phyloP scores from a whole-genome alignment of 2,113 vertebrate genomes.

The Alligator mississippiensis region DNA sequence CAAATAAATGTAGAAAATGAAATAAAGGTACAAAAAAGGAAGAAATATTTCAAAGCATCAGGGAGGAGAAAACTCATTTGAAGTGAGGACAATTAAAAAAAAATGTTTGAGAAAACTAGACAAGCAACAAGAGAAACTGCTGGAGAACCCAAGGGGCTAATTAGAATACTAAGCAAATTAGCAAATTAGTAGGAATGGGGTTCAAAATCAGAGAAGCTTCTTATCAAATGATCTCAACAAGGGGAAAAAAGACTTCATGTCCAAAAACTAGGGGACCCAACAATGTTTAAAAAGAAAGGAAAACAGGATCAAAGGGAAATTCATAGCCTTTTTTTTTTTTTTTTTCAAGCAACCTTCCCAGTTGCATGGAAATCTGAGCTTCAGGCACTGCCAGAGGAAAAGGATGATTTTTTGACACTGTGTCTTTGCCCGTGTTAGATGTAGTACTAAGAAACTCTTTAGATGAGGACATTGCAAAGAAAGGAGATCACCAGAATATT shows the following conservation, averaged over 20 bases:
- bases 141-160: not conserved
- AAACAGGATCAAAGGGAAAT: not conserved
- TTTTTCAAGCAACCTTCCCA: not conserved
- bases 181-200: not conserved
- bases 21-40: not conserved
- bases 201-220: not conserved
- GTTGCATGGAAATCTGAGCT: not conserved
- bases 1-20: not conserved
- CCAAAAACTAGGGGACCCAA: not conserved
- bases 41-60: not conserved
- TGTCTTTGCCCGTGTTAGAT: not conserved
- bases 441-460: not conserved
- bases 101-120: not conserved
- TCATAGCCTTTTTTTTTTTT: not conserved
- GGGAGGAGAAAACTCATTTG: not conserved
- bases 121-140: not conserved
- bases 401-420: not conserved
- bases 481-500: not conserved
- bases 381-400: not conserved
- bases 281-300: not conserved
- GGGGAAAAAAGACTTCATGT: not conserved
- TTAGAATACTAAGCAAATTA: not conserved
- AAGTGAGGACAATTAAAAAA: not conserved
- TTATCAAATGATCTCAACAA: not conserved
- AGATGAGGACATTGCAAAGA: not conserved